Evolutionary conservation across 2,888 invertebrate species (phyloP), one percentile per base, ranked within the genome.

Genomic region (Torymus aiolomorphi): DNA sequence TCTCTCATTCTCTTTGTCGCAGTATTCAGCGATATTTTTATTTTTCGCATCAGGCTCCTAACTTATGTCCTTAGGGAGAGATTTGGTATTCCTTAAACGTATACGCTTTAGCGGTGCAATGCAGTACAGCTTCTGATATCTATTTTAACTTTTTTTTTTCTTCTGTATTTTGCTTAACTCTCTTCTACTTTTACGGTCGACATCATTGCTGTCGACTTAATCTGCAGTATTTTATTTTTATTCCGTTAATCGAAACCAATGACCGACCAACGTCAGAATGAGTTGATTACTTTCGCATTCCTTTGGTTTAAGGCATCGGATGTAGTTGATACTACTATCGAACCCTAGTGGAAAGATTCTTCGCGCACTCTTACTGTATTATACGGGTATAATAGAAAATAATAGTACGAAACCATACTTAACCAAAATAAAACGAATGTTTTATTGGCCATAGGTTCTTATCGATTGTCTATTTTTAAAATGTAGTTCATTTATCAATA

Each of bases 1-100:
- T 84, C 84, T 65, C 42, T 74, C 54, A 59, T 52, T 67, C 16
- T 69, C 59, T 59, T 49, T 76, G 14, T 63, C 62, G 52, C 59
- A 80, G 82, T 86, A 88, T 84, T 86, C 85, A 88, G 86, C 86
- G 86, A 88, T 31, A 76, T 61, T 85, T 85, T 42, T 42, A 42
- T 42, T 42, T 80, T 84, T 85, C 63, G 83, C 83, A 83, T 85
- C 85, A 85, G 85, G 85, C 84, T 86, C 83, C 83, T 86, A 87
- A 84, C 83, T 83, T 84, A 85, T 79, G 78, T 84, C 82, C 73
- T 73, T 82, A 83, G 77, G 81, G 83, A 85, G 86, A 85, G 80
- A 78, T 83, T 84, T 83, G 82, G 80, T 82, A 83, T 81, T 82
- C 76, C 82, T 75, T 81, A 78, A 79, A 79, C 80, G 80, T 83